Base-by-base conservation (phyloP, 2,113 vertebrate genomes). In the Lepus americanus region DNA sequence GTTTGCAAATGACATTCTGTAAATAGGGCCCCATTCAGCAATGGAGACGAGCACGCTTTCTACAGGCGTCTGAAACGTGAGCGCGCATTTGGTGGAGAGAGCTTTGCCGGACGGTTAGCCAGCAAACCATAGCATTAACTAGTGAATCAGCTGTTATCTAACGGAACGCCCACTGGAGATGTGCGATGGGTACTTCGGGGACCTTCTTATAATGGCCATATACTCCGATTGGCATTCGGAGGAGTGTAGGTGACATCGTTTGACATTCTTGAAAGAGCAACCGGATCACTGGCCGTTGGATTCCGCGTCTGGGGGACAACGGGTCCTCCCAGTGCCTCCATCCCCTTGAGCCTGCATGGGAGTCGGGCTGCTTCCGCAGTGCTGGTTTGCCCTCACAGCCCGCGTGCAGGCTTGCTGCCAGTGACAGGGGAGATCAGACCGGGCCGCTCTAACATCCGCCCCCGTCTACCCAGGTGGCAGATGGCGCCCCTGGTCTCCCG, bases 11-110 rank as follows among this genome's bases (percentile, higher is more conserved):
- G 13, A 33, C 61, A 11, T 31, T 78, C 81, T 69, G 55, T 80
- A 33, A 44, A 20, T 22, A 1, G 3, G 27, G 70, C 39, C 76
- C 36, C 9, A 3, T 11, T 36, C 9, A 25, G 27, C 22, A 53
- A 25, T n/a, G 20, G 64, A 51, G 67, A 11, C 0, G 0, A 9
- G 20, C 9, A 0, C 53, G 1, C 2, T 17, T 59, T 80, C 49
- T 19, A 67, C 78, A 61, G 19, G 79, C 31, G 17, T 66, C 72
- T 55, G 36, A 93, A 78, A 74, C 10, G 1, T 3, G 4, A 33
- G 8, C 51, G 36, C 55, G 0, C 66, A 49, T 74, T 61, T 92
- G 70, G 33, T 39, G 5, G 14, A 23, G 22, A 31, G 19, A 70
- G 31, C 44, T 49, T 86, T 74, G 83, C 76, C 36, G 13, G 66